Conservation (phyloP, 2,113 vertebrate species). For the Erinaceus europaeus region DNA sequence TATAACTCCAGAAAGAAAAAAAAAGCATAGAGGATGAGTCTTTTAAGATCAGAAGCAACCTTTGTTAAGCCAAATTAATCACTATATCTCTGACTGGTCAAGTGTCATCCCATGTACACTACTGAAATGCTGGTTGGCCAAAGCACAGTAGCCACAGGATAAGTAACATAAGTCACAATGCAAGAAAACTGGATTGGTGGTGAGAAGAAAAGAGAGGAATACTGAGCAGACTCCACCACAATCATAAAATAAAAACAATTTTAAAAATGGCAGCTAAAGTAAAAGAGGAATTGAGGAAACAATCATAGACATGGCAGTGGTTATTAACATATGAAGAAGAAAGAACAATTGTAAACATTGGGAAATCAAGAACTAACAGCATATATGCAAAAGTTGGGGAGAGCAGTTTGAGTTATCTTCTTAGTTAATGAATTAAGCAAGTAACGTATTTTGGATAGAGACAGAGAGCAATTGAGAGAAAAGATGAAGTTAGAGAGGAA, state of each 20-base stretch:
- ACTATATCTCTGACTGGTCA: background rate
- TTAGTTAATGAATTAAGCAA: no score
- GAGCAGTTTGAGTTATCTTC: accelerated
- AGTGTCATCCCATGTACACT: background rate
- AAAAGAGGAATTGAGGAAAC: background rate
- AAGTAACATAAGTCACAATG: background rate
- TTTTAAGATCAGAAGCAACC: background rate
- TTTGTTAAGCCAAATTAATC: background rate
- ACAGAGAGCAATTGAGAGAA: no score
- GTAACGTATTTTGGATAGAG: no score
- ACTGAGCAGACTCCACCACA: accelerated
- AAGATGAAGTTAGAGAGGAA: no score
- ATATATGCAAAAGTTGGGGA: background rate
- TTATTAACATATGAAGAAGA: background rate
- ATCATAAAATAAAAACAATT: background rate
- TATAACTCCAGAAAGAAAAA: background rate
- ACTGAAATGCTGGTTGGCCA: background rate
- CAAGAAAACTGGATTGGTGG: background rate
- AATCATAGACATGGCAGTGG: background rate
- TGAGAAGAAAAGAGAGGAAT: background rate
- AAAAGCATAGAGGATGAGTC: background rate
- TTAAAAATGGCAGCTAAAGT: accelerated
- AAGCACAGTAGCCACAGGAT: background rate
- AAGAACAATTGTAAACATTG: background rate
- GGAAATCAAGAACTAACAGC: background rate